phyloP scores from a whole-genome alignment of 2,113 vertebrate species.

The Heterotis niloticus region DNA sequence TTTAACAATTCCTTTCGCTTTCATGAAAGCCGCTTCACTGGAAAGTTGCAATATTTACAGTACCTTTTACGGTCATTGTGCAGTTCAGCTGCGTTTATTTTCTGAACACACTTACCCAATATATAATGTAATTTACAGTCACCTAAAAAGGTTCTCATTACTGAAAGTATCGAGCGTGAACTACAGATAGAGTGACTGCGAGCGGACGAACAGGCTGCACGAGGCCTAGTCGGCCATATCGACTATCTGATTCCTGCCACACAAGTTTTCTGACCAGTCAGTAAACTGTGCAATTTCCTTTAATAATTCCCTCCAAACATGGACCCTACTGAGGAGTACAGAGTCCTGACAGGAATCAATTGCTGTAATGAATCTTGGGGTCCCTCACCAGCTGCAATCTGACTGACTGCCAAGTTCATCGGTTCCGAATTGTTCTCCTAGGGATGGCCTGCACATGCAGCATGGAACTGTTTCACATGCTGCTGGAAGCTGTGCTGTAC shows the following conservation, averaged over 20 bases:
- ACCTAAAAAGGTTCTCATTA: too few relatives aligned
- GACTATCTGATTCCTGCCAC: not conserved
- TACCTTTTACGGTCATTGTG: too few relatives aligned
- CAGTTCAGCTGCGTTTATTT: too few relatives aligned
- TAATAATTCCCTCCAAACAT: not conserved
- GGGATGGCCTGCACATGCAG: not conserved
- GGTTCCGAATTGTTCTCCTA: not conserved
- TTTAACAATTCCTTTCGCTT: too few relatives aligned
- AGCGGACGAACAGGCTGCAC: not conserved
- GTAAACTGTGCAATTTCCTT: not conserved
- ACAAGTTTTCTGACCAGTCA: not conserved
- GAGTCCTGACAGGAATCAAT: conserved; percentile 1
- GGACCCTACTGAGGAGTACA: not conserved
- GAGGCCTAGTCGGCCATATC: not conserved
- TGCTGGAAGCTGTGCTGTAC: too few relatives aligned
- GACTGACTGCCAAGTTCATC: not conserved
- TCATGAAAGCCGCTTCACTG: too few relatives aligned
- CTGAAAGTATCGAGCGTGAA: too few relatives aligned
- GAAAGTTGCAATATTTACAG: too few relatives aligned
- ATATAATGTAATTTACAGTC: too few relatives aligned
- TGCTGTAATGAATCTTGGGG: not conserved
- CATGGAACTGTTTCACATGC: too few relatives aligned
- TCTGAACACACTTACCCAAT: too few relatives aligned
- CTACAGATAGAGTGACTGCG: too few relatives aligned
- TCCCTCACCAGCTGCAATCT: not conserved